A percentile compares a stretch with the other conserved stretches of the same genome.
Conservation (phyloP, 2,888 invertebrate species). For the Platerodrilus igneus region DNA sequence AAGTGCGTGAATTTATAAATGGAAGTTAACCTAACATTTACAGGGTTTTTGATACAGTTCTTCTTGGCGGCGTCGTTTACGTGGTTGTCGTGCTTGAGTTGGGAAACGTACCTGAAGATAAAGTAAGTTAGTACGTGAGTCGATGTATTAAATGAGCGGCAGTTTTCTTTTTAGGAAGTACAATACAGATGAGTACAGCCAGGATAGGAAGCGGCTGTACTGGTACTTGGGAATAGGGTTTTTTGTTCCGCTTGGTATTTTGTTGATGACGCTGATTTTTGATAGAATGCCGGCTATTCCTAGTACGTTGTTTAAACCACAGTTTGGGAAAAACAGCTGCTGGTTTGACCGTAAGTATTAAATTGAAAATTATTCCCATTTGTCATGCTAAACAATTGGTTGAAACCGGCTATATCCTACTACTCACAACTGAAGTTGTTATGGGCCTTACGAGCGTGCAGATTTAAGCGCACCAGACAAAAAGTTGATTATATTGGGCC, state of each 20-base stretch:
- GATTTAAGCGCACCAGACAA: no score
- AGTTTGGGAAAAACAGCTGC: constrained; percentile 30
- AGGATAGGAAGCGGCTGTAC: constrained; percentile 17
- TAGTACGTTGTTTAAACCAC: constrained; percentile 33
- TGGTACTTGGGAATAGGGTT: constrained; percentile 22
- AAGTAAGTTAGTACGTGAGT: constrained; percentile 28
- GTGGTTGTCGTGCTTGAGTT: constrained; percentile 37
- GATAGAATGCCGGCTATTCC: constrained; percentile 35
- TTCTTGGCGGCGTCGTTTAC: constrained; percentile 37
- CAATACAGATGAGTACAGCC: constrained; percentile 9
- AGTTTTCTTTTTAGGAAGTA: constrained; percentile 16
- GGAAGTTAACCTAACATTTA: constrained; percentile 22
- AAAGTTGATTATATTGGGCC: no score
- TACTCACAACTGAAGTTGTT: no score
- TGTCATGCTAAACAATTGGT: no score
- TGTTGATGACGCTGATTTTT: constrained; percentile 31
- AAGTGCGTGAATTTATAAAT: no score
- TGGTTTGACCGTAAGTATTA: constrained; percentile 37
- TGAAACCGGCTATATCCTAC: no score
- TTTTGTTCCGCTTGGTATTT: constrained; percentile 28
- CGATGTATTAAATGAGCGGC: neutral
- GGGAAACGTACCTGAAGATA: constrained; percentile 36
- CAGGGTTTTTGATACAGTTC: constrained; percentile 39
- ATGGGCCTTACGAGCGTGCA: no score
- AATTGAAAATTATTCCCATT: no score